These are phyloP conservation scores for Drosophila ficusphila DNA, from an alignment of 1,140 invertebrate genomes.

Conservation along the genomic window DNA sequence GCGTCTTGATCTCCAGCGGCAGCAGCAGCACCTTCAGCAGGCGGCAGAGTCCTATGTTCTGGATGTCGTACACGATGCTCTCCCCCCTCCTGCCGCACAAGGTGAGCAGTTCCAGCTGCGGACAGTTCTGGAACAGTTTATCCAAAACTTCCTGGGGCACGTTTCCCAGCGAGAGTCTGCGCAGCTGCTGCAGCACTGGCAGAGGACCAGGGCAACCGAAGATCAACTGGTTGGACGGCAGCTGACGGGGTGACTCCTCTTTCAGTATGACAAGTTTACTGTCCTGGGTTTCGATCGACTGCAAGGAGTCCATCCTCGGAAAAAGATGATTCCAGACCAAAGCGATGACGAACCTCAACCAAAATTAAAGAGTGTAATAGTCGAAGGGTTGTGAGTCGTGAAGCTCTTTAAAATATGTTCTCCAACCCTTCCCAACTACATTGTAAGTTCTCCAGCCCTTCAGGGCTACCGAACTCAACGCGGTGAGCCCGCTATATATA, in stretches of 20 bases:
- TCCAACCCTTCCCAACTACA: too few species aligned
- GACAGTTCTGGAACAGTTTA: slow-evolving; percentile 28
- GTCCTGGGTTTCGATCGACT: too few species aligned
- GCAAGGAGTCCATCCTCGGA: too few species aligned
- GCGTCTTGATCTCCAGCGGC: slow-evolving; percentile 23
- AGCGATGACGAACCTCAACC: too few species aligned
- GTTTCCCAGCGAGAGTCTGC: neutral
- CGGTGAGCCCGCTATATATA: too few species aligned
- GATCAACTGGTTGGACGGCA: neutral
- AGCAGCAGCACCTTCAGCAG: slow-evolving; percentile 21
- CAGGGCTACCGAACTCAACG: neutral
- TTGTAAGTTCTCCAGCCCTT: neutral
- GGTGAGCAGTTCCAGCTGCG: slow-evolving; percentile 6
- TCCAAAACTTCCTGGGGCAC: slow-evolving; percentile 5
- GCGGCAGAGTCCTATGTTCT: slow-evolving; percentile 11
- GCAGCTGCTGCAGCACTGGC: slow-evolving; percentile 17
- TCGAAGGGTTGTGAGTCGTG: too few species aligned
- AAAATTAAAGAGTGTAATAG: too few species aligned
- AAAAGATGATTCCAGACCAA: too few species aligned
- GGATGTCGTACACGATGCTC: neutral
- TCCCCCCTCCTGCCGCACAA: slow-evolving; percentile 3
- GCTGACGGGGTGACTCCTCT: neutral
- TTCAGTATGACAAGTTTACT: too few species aligned
- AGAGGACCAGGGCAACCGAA: slow-evolving; percentile 23
- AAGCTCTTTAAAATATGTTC: too few species aligned